Percentiles rank a stretch among this genome's conserved stretches.
These are phyloP conservation scores for Drosophila koepferae DNA, from an alignment of 2,888 invertebrate species.

Conservation along the genomic window DNA sequence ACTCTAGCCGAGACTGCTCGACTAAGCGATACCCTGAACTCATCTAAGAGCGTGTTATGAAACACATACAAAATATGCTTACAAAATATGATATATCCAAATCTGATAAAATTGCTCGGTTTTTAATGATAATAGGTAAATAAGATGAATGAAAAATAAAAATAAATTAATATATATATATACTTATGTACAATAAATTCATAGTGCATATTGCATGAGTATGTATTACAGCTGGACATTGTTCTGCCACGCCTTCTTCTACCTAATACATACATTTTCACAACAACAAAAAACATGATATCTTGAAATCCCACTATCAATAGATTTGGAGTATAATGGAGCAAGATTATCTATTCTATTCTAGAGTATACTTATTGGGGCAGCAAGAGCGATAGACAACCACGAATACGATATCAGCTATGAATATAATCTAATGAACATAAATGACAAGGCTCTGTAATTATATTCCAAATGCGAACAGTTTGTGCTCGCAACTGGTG, in stretches of 20 bases:
- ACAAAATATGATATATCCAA: too few species aligned
- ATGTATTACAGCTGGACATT: too few species aligned
- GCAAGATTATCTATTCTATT: constrained; percentile 2
- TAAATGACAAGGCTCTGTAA: not conserved
- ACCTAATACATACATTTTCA: not conserved
- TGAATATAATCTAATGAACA: not conserved
- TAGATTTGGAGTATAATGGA: not conserved
- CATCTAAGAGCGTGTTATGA: not conserved
- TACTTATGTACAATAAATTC: too few species aligned
- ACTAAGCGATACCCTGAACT: not conserved
- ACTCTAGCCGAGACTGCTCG: not conserved
- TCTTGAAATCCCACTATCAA: not conserved
- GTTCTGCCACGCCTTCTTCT: not conserved
- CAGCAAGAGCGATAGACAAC: constrained; percentile 7
- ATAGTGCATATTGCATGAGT: too few species aligned
- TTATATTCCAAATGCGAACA: not conserved
- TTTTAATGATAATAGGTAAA: too few species aligned
- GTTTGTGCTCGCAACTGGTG: not conserved
- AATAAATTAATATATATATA: too few species aligned
- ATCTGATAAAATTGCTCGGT: too few species aligned
- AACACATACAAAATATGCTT: too few species aligned
- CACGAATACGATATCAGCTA: not conserved
- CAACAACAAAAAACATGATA: not conserved
- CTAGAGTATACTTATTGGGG: constrained; percentile 58
- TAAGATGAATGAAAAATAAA: too few species aligned